A percentile compares a stretch with the other conserved stretches of the same genome.
These are phyloP conservation scores for Acromyrmex echinatior DNA, from an alignment of 1,140 invertebrate species.

Conservation along the genomic window DNA sequence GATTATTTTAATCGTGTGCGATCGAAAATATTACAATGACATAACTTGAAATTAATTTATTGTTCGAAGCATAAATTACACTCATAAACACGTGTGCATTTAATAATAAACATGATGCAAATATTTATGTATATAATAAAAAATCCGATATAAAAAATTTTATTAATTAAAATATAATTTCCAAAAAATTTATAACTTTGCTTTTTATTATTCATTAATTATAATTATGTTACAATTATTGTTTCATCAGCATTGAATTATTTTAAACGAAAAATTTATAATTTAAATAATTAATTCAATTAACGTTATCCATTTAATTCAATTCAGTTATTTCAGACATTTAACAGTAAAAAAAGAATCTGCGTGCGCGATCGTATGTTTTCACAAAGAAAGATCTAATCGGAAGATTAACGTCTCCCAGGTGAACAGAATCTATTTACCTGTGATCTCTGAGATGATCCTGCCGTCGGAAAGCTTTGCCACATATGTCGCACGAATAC, in stretches of 20 bases:
- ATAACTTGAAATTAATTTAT: neutral
- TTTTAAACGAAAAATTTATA: neutral
- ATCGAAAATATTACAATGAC: neutral
- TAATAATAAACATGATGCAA: neutral
- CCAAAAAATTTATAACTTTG: neutral
- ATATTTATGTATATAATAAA: neutral
- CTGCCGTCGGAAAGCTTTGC: constrained; percentile 95
- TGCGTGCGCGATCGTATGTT: neutral
- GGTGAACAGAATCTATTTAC: constrained; percentile 80
- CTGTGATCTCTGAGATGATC: constrained; percentile 97
- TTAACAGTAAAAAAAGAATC: neutral
- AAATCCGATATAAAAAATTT: neutral
- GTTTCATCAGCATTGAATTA: neutral
- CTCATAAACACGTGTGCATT: neutral
- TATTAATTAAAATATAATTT: neutral
- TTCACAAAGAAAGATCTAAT: neutral
- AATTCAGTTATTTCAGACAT: neutral
- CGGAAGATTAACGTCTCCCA: neutral
- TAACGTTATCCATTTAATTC: constrained; percentile 4
- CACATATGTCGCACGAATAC: constrained; percentile 99
- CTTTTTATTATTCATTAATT: constrained; percentile 9
- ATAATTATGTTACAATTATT: neutral
- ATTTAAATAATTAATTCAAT: constrained; percentile 1
- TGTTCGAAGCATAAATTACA: neutral
- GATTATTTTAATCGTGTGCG: constrained; percentile 26